phyloP scores from a whole-genome alignment of 92 coral and sea anemone genomes.

The Paragorgia papillata region DNA sequence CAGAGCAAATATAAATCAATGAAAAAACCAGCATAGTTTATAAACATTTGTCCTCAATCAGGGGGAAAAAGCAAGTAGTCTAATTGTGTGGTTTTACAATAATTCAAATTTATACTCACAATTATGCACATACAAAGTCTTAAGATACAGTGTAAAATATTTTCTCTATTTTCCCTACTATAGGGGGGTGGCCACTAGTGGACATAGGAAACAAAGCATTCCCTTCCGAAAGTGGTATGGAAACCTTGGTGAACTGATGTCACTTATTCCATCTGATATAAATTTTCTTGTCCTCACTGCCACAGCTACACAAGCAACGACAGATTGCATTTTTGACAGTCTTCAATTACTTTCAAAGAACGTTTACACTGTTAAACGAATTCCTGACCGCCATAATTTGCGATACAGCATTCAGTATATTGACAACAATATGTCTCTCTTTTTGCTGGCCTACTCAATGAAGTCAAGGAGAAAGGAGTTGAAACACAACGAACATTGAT shows the following conservation, averaged over 20 bases:
- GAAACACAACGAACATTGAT: constrained; percentile 23
- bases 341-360: constrained; percentile 9
- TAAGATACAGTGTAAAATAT: too few relatives aligned
- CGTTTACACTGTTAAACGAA: constrained; percentile 12
- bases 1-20: too few relatives aligned
- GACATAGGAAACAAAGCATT: background rate
- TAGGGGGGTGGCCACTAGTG: constrained; percentile 32
- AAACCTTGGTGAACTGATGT: constrained; percentile 14
- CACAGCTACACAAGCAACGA: constrained; percentile 15
- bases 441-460: constrained; percentile 27
- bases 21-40: too few relatives aligned
- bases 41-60: too few relatives aligned
- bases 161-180: background rate
- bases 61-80: too few relatives aligned
- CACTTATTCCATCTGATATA: constrained; percentile 5
- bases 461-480: constrained; percentile 17
- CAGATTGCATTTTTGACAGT: constrained; percentile 28
- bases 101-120: background rate
- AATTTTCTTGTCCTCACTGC: constrained; percentile 27
- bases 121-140: background rate
- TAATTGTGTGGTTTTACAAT: too few relatives aligned
- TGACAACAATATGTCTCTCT: constrained; percentile 16
- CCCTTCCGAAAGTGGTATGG: constrained; percentile 23
- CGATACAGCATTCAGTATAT: constrained; percentile 25
- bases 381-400: constrained; percentile 25